Conservation (phyloP, 1,140 invertebrate genomes). For the Oreohelix idahoensis region DNA sequence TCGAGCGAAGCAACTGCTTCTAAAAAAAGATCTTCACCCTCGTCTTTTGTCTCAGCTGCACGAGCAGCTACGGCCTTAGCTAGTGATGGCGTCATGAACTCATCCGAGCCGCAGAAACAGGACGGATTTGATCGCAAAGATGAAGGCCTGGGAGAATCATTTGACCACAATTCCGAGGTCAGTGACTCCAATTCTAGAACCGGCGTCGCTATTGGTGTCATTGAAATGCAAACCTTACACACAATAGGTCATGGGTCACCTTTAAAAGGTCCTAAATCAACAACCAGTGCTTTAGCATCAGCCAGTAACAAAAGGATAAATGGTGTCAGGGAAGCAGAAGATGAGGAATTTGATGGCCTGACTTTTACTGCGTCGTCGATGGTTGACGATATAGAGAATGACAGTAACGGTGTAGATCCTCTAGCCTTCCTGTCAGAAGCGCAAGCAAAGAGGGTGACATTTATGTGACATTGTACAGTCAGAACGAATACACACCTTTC, state of each 20-base stretch:
- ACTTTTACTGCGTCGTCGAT: neutral
- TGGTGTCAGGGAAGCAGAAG: neutral
- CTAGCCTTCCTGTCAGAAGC: slow-evolving; percentile 20
- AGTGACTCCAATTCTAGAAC: slow-evolving; percentile 37
- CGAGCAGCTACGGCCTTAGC: neutral
- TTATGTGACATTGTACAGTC: slow-evolving; percentile 34
- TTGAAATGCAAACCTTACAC: slow-evolving; percentile 21
- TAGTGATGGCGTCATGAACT: neutral
- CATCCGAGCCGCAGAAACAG: neutral
- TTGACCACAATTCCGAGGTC: slow-evolving; percentile 47
- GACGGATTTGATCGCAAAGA: slow-evolving; percentile 30
- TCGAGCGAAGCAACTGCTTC: neutral
- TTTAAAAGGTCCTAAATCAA: neutral
- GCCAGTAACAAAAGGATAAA: neutral
- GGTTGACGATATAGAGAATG: neutral
- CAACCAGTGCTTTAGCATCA: neutral
- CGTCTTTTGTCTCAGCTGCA: neutral
- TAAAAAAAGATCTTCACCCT: neutral
- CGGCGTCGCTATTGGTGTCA: slow-evolving; percentile 16
- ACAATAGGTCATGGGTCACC: neutral
- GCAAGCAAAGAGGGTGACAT: slow-evolving; percentile 29
- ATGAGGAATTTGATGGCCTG: slow-evolving; percentile 20
- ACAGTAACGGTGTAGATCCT: slow-evolving; percentile 24
- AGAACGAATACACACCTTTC: too few relatives aligned
- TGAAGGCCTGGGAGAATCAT: slow-evolving; percentile 51